Base-by-base conservation (phyloP, 2,797 vertebrate genomes). In the Lutjanus argentimaculatus region DNA sequence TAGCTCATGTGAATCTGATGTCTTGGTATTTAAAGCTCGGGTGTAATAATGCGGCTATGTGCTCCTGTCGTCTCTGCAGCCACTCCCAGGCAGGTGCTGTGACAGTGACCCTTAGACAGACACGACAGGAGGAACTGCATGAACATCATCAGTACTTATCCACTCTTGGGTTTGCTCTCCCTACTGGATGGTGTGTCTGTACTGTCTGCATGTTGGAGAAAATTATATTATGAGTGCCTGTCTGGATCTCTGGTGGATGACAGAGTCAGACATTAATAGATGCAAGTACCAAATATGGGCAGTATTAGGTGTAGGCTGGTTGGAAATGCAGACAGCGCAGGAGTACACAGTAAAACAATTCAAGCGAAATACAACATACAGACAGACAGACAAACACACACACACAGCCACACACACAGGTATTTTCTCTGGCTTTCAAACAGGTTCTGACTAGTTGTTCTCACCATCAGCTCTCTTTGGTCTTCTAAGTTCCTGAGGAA, bases 381-480 rank as follows among this genome's bases (percentile, higher is more conserved):
- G 0, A 30, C n/a, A 53, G 30, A 65, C 19, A 69, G n/a, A 49
- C 30, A 75, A 48, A 75, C 13, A 72, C 43, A 36, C 30, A 36
- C 30, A 36, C 30, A 36, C 30, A 25, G 25, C 25, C 25, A 36
- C 30, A 82, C 40, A 80, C 45, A 40, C 55, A 86, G 73, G 66
- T 82, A 85, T 84, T 85, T 83, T 43, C 46, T n/a, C 21, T 30
- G 43, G 25, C 42, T 82, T 78, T 75, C 17, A 71, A 73, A 68
- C 85, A 84, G 78, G 89, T 88, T 84, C 49, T 66, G 55, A 91
- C 81, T 83, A 72, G 76, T 76, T 70, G 51, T 77, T 93, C 97
- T 97, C 90, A 99, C 99, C 98, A 99, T 97, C 76, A 99, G 95
- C 91, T 99, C 98, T 91, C 98, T 97, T 95, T 99, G 98, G 25